Percentiles rank a stretch among this genome's conserved stretches.
Conservation (phyloP, 2,113 vertebrate genomes). For the Cebidichthys violaceus region DNA sequence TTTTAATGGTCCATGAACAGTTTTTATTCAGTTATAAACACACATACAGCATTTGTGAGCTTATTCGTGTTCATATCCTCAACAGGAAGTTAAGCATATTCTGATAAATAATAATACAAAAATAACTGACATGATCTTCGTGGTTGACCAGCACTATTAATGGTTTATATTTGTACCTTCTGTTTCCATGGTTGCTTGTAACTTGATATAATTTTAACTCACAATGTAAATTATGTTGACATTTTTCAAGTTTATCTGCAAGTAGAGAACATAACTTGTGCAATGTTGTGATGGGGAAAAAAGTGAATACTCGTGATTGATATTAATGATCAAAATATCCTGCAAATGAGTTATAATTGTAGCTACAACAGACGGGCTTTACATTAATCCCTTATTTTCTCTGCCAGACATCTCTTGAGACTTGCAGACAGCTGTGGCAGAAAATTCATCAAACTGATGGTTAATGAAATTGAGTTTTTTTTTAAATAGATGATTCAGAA, state of each 20-base stretch:
- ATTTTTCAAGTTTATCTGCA: background rate
- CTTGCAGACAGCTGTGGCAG: constrained; percentile 10
- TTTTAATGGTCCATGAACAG: too few species aligned
- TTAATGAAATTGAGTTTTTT: background rate
- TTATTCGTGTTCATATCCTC: too few species aligned
- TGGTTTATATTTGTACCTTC: too few species aligned
- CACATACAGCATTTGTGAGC: too few species aligned
- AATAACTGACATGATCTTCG: too few species aligned
- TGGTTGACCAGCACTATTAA: too few species aligned
- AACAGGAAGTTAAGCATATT: too few species aligned
- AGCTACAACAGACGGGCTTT: background rate
- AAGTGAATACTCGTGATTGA: background rate
- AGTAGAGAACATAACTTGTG: background rate
- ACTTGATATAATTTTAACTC: background rate
- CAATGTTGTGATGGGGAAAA: background rate
- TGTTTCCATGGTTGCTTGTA: background rate
- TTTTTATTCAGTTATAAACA: too few species aligned
- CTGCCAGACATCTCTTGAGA: constrained; percentile 26
- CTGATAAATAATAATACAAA: too few species aligned
- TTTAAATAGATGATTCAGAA: background rate
- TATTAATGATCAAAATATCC: constrained; percentile 6
- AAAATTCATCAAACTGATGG: constrained; percentile 7
- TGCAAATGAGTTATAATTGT: constrained; percentile 2
- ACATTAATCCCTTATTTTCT: constrained; percentile 32
- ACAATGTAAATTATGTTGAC: background rate